Base-by-base conservation (phyloP, 1,140 invertebrate genomes). In the Ceratina japonica region DNA sequence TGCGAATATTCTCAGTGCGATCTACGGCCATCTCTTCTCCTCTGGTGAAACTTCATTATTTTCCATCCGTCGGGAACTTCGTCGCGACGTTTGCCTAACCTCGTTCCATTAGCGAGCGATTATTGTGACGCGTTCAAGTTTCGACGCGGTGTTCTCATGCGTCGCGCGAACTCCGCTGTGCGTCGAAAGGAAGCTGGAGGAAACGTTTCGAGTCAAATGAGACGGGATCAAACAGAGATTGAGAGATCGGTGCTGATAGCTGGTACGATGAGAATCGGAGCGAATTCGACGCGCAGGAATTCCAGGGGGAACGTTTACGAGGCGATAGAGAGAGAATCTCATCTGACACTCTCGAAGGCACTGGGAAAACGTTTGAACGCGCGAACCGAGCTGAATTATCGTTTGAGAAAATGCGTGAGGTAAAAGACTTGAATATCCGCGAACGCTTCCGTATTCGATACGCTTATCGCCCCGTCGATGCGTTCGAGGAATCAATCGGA, bases 271-370 rank as follows among this genome's bases (percentile, higher is more conserved):
- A 13, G 16, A 62, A 63, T 49, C 20, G n/a, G 27, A 4, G 12
- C 1, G 49, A 31, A 18, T 10, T 15, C n/a, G 75, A 71, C 44
- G 54, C 24, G 18, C 44, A 24, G 1, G 37, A 44, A 44, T 31
- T 37, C 22, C 65, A 15, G 20, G 68, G 52, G 51, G 58, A 59
- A 84, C 82, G 73, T 84, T 81, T 81, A 81, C 62, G 70, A 84
- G 74, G 61, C 56, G 81, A 66, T 81, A 84, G 81, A 84, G 58
- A 82, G 72, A 49, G 63, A 80, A 58, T 15, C 8, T 3, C 37
- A 63, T 73, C 73, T 69, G 71, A 62, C 51, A 58, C 63, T 52
- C 72, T 13, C 16, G 22, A 58, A 80, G 61, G 54, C 24, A 83
- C 2, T 3, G 18, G 31, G 20, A 31, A 62, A 31, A 37, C 10